Percentiles rank a stretch among this genome's conserved stretches.
phyloP scores from a whole-genome alignment of 1,140 invertebrate species.

The Ceratina calcarata region DNA sequence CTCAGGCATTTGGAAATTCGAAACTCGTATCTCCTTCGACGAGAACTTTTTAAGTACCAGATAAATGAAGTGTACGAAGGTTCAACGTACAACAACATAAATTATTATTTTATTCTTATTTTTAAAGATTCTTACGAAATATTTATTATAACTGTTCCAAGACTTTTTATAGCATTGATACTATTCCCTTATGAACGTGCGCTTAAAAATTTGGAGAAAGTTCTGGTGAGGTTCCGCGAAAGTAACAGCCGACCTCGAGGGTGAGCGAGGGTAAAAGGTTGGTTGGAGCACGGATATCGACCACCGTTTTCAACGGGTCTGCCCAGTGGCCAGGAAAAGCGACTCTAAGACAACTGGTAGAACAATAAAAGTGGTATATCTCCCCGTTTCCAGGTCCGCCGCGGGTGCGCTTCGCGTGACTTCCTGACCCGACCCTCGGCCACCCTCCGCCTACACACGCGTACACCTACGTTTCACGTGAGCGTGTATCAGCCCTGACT shows the following conservation, averaged over 20 bases:
- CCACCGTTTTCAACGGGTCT: constrained; percentile 52
- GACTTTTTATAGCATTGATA: not conserved
- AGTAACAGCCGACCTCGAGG: not conserved
- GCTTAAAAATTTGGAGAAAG: not conserved
- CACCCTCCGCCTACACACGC: constrained; percentile 40
- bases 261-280: constrained; percentile 10
- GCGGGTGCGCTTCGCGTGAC: constrained; percentile 70
- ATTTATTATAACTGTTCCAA: too few species aligned
- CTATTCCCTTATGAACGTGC: too few species aligned
- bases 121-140: too few species aligned
- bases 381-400: constrained; percentile 47
- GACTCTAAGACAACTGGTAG: constrained; percentile 66
- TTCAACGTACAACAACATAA: too few species aligned
- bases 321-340: constrained; percentile 64
- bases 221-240: not conserved
- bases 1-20: too few species aligned
- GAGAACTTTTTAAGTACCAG: too few species aligned
- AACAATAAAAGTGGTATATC: constrained; percentile 62
- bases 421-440: constrained; percentile 67
- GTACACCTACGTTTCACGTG: not conserved
- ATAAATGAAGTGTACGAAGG: too few species aligned
- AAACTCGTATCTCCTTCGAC: too few species aligned
- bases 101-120: too few species aligned
- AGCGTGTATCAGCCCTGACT: constrained; percentile 50
- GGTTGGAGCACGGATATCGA: constrained; percentile 48